Percentiles rank a stretch among this genome's conserved stretches.
Evolutionary conservation across 1,140 invertebrate genomes (phyloP).

Genomic region (Octopus sinensis): DNA sequence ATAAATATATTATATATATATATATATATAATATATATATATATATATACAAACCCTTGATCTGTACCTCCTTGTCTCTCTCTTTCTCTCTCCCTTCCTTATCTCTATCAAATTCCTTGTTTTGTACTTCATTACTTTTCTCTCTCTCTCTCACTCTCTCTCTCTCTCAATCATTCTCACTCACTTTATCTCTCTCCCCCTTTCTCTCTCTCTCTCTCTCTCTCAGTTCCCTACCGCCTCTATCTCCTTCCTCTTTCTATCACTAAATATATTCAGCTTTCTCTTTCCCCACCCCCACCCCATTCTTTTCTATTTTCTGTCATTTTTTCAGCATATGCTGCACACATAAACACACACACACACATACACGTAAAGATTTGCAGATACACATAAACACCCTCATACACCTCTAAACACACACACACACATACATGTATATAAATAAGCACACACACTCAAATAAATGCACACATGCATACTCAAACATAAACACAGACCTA

Average conservation of each 20-base stretch:
- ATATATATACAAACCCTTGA: no score
- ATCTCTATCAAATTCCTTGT: no score
- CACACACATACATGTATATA: background rate
- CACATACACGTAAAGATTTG: background rate
- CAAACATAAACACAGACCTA: no score
- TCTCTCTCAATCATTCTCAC: background rate
- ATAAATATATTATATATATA: no score
- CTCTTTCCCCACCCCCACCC: background rate
- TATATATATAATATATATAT: no score
- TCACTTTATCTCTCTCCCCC: background rate
- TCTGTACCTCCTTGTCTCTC: background rate
- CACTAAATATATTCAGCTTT: background rate
- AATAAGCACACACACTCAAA: background rate
- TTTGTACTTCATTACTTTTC: no score
- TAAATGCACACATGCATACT: no score
- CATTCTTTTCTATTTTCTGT: no score
- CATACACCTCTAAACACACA: background rate
- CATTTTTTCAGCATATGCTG: no score
- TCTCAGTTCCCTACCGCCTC: background rate
- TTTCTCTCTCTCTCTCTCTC: background rate
- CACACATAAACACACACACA: background rate
- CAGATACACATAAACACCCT: background rate
- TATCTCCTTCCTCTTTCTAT: background rate
- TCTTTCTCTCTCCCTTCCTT: background rate
- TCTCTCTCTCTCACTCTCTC: slow-evolving; percentile 18